These are phyloP conservation scores for Drosophila prolongata DNA, from an alignment of 2,888 invertebrate species.

Conservation along the genomic window DNA sequence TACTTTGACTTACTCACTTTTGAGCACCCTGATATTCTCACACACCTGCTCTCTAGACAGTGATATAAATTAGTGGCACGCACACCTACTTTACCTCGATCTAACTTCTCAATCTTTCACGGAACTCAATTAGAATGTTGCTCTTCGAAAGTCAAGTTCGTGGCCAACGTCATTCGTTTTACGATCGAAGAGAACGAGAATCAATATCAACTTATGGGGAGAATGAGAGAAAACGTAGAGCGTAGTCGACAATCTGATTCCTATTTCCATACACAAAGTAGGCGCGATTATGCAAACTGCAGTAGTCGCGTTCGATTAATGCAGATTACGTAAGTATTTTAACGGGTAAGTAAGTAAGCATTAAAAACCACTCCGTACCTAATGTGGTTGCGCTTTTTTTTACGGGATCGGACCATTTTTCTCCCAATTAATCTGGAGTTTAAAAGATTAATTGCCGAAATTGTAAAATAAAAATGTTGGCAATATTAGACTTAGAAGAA, in stretches of 20 bases:
- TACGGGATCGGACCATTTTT: no score
- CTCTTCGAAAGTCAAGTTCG: conserved; percentile 29
- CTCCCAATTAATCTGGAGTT: no score
- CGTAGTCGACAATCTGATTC: background rate
- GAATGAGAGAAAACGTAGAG: background rate
- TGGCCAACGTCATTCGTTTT: conserved; percentile 33
- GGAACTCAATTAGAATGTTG: background rate
- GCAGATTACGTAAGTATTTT: background rate
- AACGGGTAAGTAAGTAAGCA: background rate
- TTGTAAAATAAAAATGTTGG: no score
- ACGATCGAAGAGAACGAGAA: background rate
- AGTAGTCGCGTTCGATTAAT: conserved; percentile 8
- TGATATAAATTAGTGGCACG: conserved; percentile 22
- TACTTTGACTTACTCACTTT: background rate
- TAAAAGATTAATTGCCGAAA: no score
- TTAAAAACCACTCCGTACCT: no score
- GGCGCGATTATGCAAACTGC: conserved; percentile 10
- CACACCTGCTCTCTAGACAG: conserved; percentile 18
- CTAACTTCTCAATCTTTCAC: conserved; percentile 13
- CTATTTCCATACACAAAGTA: conserved; percentile 8
- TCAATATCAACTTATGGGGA: background rate
- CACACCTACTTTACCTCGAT: conserved; percentile 12
- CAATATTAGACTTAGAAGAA: no score
- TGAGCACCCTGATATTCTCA: background rate
- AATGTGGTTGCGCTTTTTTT: background rate